phyloP scores from a whole-genome alignment of 2,888 invertebrate species.

The Candidula unifasciata region DNA sequence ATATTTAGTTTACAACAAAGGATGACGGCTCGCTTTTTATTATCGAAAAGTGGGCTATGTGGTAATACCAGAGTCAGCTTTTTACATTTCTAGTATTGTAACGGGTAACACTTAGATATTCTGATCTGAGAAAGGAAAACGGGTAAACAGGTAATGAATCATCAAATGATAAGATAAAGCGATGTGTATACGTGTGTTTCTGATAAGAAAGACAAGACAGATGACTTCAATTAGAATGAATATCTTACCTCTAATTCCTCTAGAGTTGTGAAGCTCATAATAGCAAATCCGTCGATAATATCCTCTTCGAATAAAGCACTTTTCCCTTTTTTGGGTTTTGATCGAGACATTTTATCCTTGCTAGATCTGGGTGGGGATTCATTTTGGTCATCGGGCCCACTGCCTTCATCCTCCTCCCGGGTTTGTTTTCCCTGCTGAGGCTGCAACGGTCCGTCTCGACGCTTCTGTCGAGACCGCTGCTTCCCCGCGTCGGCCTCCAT shows the following conservation, averaged over 20 bases:
- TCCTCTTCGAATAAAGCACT: conserved; percentile 90
- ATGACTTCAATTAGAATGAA: neutral
- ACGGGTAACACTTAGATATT: too few relatives aligned
- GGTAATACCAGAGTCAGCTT: too few relatives aligned
- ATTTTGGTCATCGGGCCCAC: conserved; percentile 64
- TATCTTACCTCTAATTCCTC: conserved; percentile 94
- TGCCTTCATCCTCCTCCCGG: conserved; percentile 55
- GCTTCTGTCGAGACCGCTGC: conserved; percentile 63
- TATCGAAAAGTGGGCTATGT: too few relatives aligned
- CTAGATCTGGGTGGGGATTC: conserved; percentile 67
- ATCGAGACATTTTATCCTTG: conserved; percentile 69
- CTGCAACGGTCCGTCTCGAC: conserved; percentile 65
- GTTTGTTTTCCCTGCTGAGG: conserved; percentile 64
- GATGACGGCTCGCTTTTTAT: too few relatives aligned
- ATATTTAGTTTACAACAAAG: too few relatives aligned
- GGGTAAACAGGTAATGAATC: too few relatives aligned
- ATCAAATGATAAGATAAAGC: too few relatives aligned
- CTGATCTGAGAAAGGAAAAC: too few relatives aligned
- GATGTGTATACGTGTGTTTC: too few relatives aligned
- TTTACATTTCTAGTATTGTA: too few relatives aligned
- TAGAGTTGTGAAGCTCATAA: conserved; percentile 95
- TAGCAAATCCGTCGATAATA: conserved; percentile 97
- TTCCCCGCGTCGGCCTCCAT: conserved; percentile 73
- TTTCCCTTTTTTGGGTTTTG: conserved; percentile 81
- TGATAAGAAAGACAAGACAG: too few relatives aligned